phyloP scores from a whole-genome alignment of 2,888 invertebrate genomes.

The Aleiodes testaceus region DNA sequence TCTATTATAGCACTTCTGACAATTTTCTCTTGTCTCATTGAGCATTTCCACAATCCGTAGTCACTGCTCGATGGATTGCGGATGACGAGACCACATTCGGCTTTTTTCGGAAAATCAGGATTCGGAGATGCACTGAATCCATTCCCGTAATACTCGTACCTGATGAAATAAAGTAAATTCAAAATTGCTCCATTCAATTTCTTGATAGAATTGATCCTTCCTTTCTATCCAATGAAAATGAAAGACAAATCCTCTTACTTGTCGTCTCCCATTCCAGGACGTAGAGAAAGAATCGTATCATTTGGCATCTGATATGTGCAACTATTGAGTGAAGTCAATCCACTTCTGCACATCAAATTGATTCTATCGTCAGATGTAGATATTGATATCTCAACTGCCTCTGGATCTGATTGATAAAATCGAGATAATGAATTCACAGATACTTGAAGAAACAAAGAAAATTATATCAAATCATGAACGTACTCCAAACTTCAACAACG shows the following conservation, averaged over 20 bases:
- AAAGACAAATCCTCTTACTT: slow-evolving; percentile 51
- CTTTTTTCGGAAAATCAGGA: slow-evolving; percentile 42
- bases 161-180: slow-evolving; percentile 38
- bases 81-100: slow-evolving; percentile 62
- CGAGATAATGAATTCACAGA: neutral
- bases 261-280: slow-evolving; percentile 56
- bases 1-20: slow-evolving; percentile 34
- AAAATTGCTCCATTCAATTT: neutral
- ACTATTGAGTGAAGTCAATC: slow-evolving; percentile 37
- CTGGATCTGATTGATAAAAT: slow-evolving; percentile 22
- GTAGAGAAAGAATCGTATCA: slow-evolving; percentile 54
- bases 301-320: slow-evolving; percentile 62
- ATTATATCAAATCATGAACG: neutral
- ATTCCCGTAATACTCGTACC: slow-evolving; percentile 61
- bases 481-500: slow-evolving; percentile 57
- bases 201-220: neutral
- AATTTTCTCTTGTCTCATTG: slow-evolving; percentile 40
- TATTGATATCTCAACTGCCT: slow-evolving; percentile 3
- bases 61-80: slow-evolving; percentile 55
- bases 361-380: slow-evolving; percentile 26
- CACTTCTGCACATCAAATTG: slow-evolving; percentile 50
- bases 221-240: neutral
- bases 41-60: slow-evolving; percentile 64
- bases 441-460: neutral
- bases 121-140: slow-evolving; percentile 44